Conservation (phyloP, 2,888 invertebrate genomes). For the Nephrotoma guestfalica region DNA sequence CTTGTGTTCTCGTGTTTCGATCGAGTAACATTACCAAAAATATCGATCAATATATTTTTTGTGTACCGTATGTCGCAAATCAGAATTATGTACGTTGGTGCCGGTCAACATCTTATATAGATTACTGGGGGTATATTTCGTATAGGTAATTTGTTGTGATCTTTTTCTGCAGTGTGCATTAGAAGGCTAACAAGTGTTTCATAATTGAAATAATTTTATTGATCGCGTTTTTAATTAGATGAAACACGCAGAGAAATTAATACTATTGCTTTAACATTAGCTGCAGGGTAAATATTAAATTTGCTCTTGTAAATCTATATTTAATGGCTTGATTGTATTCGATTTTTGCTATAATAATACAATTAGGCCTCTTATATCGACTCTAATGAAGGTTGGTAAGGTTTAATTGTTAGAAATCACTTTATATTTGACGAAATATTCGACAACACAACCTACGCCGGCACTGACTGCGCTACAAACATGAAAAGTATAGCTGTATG, state of each 20-base stretch:
- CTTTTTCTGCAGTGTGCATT: neutral
- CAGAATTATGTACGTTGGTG: neutral
- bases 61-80: neutral
- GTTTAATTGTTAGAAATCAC: too few species aligned
- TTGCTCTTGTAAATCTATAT: too few species aligned
- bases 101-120: neutral
- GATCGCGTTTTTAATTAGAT: neutral
- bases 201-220: neutral
- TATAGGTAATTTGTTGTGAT: neutral
- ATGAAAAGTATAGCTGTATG: neutral
- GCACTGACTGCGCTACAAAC: neutral
- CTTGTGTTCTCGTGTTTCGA: neutral
- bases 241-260: neutral
- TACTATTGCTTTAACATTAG: too few species aligned
- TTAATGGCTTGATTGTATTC: too few species aligned
- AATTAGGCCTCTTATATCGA: too few species aligned
- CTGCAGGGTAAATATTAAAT: too few species aligned
- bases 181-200: neutral
- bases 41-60: neutral
- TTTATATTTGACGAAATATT: too few species aligned
- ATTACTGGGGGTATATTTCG: neutral
- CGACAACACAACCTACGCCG: neutral
- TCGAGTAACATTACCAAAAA: neutral
- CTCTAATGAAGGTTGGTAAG: too few species aligned
- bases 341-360: too few species aligned